A percentile compares a stretch with the other conserved stretches of the same genome.
These are phyloP conservation scores for Ornithoptera priamus DNA, from an alignment of 2,888 invertebrate species.

Conservation along the genomic window DNA sequence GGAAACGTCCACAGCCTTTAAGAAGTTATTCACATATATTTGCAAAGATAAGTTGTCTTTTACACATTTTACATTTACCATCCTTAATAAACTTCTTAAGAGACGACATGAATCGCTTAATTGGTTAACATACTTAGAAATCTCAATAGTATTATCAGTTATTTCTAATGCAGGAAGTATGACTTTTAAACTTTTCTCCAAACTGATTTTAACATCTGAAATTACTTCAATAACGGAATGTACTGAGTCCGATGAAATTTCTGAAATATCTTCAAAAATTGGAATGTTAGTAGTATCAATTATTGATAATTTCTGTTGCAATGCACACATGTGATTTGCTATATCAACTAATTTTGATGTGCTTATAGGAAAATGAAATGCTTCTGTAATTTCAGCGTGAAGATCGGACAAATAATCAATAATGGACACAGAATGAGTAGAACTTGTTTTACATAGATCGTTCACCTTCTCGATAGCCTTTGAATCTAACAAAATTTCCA, in stretches of 20 bases:
- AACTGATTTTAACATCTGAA: constrained; percentile 56
- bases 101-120: constrained; percentile 55
- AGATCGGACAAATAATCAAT: constrained; percentile 53
- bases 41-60: constrained; percentile 45
- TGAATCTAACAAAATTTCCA: constrained; percentile 57
- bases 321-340: constrained; percentile 63
- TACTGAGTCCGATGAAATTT: constrained; percentile 58
- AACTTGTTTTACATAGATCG: constrained; percentile 59
- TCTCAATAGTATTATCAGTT: constrained; percentile 55
- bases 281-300: constrained; percentile 65
- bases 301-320: constrained; percentile 60
- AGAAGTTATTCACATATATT: constrained; percentile 47
- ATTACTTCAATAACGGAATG: constrained; percentile 56
- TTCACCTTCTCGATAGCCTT: constrained; percentile 61
- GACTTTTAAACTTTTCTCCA: constrained; percentile 55
- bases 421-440: constrained; percentile 60
- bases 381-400: constrained; percentile 56
- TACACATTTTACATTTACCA: constrained; percentile 29
- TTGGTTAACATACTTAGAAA: constrained; percentile 56
- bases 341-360: constrained; percentile 55
- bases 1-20: constrained; percentile 52
- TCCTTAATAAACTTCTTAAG: constrained; percentile 48
- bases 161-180: constrained; percentile 57
- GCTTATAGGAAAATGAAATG: constrained; percentile 44
- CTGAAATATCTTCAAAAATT: constrained; percentile 62